phyloP scores from a whole-genome alignment of 2,113 vertebrate species.

The Sorex araneus region DNA sequence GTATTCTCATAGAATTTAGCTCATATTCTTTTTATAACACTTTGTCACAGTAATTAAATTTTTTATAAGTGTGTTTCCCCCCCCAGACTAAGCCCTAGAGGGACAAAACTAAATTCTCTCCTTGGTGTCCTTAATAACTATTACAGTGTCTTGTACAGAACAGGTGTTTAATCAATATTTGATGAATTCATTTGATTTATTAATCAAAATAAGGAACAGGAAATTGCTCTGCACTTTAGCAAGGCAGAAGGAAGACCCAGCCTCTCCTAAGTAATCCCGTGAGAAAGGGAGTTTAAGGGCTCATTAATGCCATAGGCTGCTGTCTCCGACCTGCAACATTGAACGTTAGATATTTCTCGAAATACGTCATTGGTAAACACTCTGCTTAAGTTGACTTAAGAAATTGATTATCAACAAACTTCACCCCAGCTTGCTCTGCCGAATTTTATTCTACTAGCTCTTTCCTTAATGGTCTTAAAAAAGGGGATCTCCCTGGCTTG shows the following conservation, averaged over 20 bases:
- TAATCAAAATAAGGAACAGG: conserved; percentile 79
- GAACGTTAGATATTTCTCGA: neutral
- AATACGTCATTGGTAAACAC: neutral
- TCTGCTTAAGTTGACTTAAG: neutral
- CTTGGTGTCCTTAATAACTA: conserved; percentile 68
- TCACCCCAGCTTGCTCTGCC: neutral
- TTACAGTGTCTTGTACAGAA: conserved; percentile 58
- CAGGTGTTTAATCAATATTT: conserved; percentile 82
- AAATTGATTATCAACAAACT: neutral
- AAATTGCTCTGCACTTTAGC: conserved; percentile 76
- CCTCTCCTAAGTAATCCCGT: neutral
- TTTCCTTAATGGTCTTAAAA: neutral
- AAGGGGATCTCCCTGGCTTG: neutral
- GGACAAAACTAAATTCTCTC: conserved; percentile 36
- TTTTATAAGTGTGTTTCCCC: conserved; percentile 55
- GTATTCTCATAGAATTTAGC: conserved; percentile 2
- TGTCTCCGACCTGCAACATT: neutral
- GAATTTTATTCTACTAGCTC: neutral
- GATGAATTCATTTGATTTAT: conserved; percentile 79
- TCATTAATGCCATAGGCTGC: neutral
- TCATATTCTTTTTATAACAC: conserved; percentile 46
- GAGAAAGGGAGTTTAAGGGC: neutral
- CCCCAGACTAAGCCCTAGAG: conserved; percentile 20
- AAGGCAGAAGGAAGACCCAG: conserved; percentile 50
- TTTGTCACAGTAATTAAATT: conserved; percentile 68